Conservation (phyloP, 92 coral and sea anemone species). For the Zoanthus sociatus region DNA sequence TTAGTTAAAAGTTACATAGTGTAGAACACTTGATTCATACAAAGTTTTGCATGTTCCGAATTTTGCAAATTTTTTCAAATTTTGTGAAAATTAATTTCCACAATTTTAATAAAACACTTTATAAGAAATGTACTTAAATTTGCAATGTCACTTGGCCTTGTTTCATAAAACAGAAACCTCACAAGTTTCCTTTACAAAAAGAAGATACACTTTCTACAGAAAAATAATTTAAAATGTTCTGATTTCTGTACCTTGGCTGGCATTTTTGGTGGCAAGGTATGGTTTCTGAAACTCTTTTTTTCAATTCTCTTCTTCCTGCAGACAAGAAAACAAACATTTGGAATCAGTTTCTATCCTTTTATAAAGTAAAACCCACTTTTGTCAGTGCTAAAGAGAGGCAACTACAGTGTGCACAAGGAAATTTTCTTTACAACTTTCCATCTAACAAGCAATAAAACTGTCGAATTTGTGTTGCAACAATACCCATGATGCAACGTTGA, state of each 20-base stretch:
- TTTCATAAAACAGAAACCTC: constrained; percentile 9
- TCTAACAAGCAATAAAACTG: constrained; percentile 2
- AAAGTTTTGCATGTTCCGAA: background rate
- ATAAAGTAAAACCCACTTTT: constrained; percentile 10
- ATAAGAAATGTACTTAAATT: background rate
- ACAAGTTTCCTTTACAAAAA: constrained; percentile 9
- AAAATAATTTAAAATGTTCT: background rate
- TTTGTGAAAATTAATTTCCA: background rate
- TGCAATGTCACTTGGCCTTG: constrained; percentile 3
- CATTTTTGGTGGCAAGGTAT: constrained; percentile 25
- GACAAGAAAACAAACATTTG: constrained; percentile 26
- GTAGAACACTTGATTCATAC: constrained; percentile 14
- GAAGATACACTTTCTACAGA: background rate
- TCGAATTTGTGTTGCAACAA: background rate
- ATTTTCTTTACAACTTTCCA: constrained; percentile 24
- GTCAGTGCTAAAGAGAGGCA: constrained; percentile 9
- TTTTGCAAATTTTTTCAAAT: background rate
- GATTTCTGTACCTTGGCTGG: constrained; percentile 32
- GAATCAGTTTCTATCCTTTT: constrained; percentile 39
- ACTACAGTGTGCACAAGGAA: constrained; percentile 18
- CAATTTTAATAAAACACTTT: background rate
- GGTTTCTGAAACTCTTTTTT: constrained; percentile 7
- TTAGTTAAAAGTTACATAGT: background rate
- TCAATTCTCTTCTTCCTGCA: constrained; percentile 25
- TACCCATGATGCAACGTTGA: constrained; percentile 30